Percentiles rank a stretch among this genome's conserved stretches.
Conservation (phyloP, 2,888 invertebrate species). For the Pogonocherus hispidulus region DNA sequence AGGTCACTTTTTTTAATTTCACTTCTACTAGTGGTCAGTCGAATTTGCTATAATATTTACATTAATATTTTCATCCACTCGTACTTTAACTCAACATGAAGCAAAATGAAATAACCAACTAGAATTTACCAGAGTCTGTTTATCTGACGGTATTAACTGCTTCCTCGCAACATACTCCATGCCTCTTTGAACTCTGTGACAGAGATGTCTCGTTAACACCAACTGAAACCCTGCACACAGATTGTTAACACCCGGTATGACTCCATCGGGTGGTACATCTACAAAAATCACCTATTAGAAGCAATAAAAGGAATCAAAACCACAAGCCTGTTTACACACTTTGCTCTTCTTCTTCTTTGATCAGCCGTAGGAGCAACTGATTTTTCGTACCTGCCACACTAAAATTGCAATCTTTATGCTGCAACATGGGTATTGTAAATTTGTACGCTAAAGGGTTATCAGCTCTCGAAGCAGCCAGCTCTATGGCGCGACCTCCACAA, state of each 20-base stretch:
- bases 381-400: slow-evolving; percentile 90
- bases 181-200: slow-evolving; percentile 86
- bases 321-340: slow-evolving; percentile 54
- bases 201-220: slow-evolving; percentile 82
- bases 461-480: slow-evolving; percentile 80
- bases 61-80: too few relatives aligned
- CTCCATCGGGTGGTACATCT: slow-evolving; percentile 75
- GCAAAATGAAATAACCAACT: background rate
- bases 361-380: slow-evolving; percentile 71
- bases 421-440: slow-evolving; percentile 77
- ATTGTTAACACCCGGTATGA: slow-evolving; percentile 83
- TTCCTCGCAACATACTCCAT: slow-evolving; percentile 79
- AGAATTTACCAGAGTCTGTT: slow-evolving; percentile 72
- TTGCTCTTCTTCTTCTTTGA: slow-evolving; percentile 73
- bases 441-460: slow-evolving; percentile 76
- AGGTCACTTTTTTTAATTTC: too few relatives aligned
- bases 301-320: background rate
- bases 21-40: too few relatives aligned
- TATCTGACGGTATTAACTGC: slow-evolving; percentile 74
- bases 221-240: slow-evolving; percentile 90
- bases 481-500: slow-evolving; percentile 90
- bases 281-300: slow-evolving; percentile 44
- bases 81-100: too few relatives aligned
- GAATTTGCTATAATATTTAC: too few relatives aligned
- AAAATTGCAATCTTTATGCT: slow-evolving; percentile 86